A percentile compares a stretch with the other conserved stretches of the same genome.
Evolutionary conservation across 2,888 invertebrate genomes (phyloP).

Genomic region (Epicampocera succincta): DNA sequence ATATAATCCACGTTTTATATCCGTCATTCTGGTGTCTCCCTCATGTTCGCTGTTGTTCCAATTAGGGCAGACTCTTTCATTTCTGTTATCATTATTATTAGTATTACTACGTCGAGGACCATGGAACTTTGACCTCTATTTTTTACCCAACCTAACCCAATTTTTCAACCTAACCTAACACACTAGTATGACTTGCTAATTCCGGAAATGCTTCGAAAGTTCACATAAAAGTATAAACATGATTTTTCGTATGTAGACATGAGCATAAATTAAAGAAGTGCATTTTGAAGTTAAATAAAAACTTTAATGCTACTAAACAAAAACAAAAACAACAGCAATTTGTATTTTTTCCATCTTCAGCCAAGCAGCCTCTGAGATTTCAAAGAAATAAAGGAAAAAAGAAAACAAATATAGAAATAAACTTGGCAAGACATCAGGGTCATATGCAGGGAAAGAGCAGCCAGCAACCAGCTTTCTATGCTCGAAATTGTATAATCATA

Average conservation of each 20-base stretch:
- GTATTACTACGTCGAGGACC: no score
- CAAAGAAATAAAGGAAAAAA: slow-evolving; percentile 31
- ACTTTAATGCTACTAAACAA: not conserved
- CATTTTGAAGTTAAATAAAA: not conserved
- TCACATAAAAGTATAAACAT: slow-evolving; percentile 15
- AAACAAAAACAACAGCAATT: slow-evolving; percentile 5
- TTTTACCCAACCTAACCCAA: no score
- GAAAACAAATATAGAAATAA: slow-evolving; percentile 28
- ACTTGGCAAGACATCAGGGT: slow-evolving; percentile 67
- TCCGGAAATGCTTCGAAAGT: not conserved
- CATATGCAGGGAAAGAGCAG: slow-evolving; percentile 51
- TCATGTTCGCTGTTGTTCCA: no score
- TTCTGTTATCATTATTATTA: no score
- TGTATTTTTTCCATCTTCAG: slow-evolving; percentile 10
- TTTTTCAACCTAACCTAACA: no score
- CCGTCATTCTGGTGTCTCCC: no score
- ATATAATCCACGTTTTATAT: no score
- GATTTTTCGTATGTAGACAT: not conserved
- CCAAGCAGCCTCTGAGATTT: slow-evolving; percentile 42
- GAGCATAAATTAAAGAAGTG: slow-evolving; percentile 27
- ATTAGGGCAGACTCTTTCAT: no score
- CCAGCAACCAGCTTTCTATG: slow-evolving; percentile 36
- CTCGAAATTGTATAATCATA: slow-evolving; percentile 50
- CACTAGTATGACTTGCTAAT: no score
- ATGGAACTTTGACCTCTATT: no score